Percentiles rank a stretch among this genome's conserved stretches.
These are phyloP conservation scores for Pollicipes pollicipes DNA, from an alignment of 1,140 invertebrate genomes.

Conservation along the genomic window DNA sequence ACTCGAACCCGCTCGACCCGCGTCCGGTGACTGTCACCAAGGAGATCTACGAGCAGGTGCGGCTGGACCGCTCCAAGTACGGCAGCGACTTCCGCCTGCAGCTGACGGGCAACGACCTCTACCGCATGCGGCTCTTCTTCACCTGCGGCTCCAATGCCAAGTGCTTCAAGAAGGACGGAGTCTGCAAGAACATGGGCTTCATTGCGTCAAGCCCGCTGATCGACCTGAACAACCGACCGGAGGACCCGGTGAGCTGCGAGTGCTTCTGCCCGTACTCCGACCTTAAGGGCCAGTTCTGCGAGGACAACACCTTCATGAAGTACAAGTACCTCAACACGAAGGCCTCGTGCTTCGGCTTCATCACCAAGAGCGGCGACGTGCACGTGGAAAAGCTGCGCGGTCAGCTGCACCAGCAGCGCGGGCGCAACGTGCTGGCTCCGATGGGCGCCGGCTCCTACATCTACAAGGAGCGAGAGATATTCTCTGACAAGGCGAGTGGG, in stretches of 20 bases:
- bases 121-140: background rate
- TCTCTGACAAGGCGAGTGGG: background rate
- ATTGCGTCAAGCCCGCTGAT: background rate
- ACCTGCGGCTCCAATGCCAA: background rate
- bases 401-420: background rate
- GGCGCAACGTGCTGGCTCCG: background rate
- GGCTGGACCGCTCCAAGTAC: background rate
- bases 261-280: background rate
- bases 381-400: background rate
- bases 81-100: background rate
- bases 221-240: background rate
- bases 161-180: background rate
- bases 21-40: background rate
- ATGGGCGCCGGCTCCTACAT: background rate
- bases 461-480: background rate
- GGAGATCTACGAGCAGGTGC: background rate
- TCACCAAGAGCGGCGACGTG: background rate
- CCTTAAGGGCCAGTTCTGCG: background rate
- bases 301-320: background rate
- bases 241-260: background rate
- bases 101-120: background rate
- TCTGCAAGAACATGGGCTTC: background rate
- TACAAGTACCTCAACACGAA: background rate
- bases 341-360: background rate
- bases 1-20: background rate